Conservation (phyloP, 2,113 vertebrate species). For the Poeciliopsis occidentalis region DNA sequence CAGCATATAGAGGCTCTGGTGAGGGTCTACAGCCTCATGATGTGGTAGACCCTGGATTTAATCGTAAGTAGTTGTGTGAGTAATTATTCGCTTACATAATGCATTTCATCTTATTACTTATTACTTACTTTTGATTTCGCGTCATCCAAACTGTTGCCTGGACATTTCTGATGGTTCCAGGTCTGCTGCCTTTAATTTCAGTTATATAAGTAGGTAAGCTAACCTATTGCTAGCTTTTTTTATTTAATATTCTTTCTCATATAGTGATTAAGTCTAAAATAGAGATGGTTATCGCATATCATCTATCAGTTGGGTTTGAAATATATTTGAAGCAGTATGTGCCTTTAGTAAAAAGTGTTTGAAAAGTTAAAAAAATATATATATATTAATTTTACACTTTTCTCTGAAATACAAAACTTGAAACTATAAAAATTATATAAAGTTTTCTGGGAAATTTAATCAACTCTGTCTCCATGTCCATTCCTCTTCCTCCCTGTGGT, state of each 20-base stretch:
- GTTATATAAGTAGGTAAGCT: neutral
- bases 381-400: too few relatives aligned
- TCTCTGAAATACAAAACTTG: too few relatives aligned
- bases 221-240: neutral
- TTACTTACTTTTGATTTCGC: neutral
- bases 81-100: slow-evolving; percentile 15
- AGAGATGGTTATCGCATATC: neutral
- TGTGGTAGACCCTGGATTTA: slow-evolving; percentile 7
- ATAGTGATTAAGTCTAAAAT: neutral
- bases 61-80: slow-evolving; percentile 1
- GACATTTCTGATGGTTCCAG: neutral
- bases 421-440: neutral
- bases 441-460: neutral
- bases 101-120: slow-evolving; percentile 3
- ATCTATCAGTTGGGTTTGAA: neutral
- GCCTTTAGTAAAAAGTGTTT: neutral
- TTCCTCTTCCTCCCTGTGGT: neutral
- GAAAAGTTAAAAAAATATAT: too few relatives aligned
- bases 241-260: neutral
- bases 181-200: too few relatives aligned
- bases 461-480: neutral
- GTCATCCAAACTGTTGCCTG: neutral
- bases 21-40: slow-evolving; percentile 16
- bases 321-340: neutral
- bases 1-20: slow-evolving; percentile 1